These are phyloP conservation scores for Bombus vancouverensis DNA, from an alignment of 1,140 invertebrate genomes.

Conservation along the genomic window DNA sequence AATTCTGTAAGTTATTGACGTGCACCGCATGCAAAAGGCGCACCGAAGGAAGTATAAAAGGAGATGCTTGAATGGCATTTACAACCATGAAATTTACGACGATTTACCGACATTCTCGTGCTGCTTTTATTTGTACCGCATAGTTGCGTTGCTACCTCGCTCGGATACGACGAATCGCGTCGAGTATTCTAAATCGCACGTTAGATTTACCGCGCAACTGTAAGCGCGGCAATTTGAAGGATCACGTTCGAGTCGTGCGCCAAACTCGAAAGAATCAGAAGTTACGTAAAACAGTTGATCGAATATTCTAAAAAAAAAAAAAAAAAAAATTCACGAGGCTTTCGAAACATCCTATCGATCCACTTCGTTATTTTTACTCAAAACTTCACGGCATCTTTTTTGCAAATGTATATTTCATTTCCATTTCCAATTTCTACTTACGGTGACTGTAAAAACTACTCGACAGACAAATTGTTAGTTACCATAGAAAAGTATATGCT, in stretches of 20 bases:
- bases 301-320: background rate
- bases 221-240: background rate
- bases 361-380: background rate
- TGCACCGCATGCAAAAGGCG: conserved; percentile 7
- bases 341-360: background rate
- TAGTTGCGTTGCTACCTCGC: background rate
- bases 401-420: too few species aligned
- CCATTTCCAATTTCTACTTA: too few species aligned
- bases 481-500: too few species aligned
- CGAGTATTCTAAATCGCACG: background rate
- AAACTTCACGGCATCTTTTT: background rate
- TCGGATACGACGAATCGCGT: conserved; percentile 17
- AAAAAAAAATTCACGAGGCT: background rate
- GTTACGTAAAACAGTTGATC: background rate
- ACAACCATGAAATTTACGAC: conserved; percentile 68
- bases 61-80: conserved; percentile 64
- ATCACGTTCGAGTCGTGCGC: background rate
- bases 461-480: too few species aligned
- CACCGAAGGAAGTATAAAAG: conserved; percentile 7
- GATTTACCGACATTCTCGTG: conserved; percentile 32
- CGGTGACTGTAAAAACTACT: too few species aligned
- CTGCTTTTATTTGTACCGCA: conserved; percentile 27
- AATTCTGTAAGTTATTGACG: conserved; percentile 23
- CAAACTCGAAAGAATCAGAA: background rate
- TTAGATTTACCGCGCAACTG: background rate